Conservation (phyloP, 1,140 invertebrate species). For the Neodiprion virginianus region DNA sequence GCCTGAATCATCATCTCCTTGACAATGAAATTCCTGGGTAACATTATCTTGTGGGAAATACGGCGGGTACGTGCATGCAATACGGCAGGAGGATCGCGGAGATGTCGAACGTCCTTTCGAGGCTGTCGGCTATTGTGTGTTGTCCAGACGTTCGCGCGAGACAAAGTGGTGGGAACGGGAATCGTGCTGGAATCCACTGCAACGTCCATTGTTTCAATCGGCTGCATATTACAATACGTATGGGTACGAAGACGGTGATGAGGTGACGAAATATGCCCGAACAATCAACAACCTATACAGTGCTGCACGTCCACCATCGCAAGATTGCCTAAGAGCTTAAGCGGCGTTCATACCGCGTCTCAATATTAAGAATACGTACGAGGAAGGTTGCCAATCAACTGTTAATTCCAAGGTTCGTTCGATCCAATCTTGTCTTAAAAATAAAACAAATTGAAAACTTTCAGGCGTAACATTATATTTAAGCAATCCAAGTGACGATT, state of each 20-base stretch:
- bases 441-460: no score
- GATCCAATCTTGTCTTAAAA: background rate
- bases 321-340: background rate
- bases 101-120: conserved; percentile 46
- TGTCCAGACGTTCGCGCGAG: background rate
- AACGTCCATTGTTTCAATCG: background rate
- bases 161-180: conserved; percentile 33
- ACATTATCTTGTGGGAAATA: conserved; percentile 44
- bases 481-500: no score
- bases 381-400: background rate
- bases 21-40: conserved; percentile 43
- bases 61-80: conserved; percentile 32
- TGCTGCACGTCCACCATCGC: background rate
- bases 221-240: background rate
- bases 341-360: background rate
- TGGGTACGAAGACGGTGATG: background rate
- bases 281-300: conserved; percentile 1
- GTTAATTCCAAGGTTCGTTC: background rate
- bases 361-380: background rate
- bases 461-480: no score
- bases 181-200: conserved; percentile 39
- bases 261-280: background rate
- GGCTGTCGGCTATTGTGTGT: conserved; percentile 32
- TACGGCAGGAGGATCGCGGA: conserved; percentile 25
- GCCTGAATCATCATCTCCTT: conserved; percentile 17